Evolutionary conservation across 2,888 invertebrate genomes (phyloP).

Genomic region (Auanema freiburgensis): DNA sequence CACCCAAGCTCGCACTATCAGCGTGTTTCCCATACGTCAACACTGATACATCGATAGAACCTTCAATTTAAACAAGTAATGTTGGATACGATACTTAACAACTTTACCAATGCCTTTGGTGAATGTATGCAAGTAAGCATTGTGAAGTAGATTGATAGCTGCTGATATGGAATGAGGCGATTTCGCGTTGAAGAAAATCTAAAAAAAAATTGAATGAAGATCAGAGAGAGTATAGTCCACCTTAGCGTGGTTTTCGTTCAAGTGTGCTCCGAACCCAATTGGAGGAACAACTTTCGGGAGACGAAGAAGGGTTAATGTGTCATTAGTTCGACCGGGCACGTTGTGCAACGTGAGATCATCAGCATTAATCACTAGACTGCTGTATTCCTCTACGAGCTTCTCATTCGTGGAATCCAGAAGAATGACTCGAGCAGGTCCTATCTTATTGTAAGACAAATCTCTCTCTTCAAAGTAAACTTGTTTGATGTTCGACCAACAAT

Average conservation of each 20-base stretch:
- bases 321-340: neutral
- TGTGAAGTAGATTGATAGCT: slow-evolving; percentile 16
- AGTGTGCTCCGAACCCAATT: slow-evolving; percentile 18
- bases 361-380: too few species aligned
- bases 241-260: neutral
- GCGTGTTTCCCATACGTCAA: neutral
- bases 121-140: slow-evolving; percentile 3
- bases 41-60: slow-evolving; percentile 5
- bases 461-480: too few species aligned
- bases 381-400: too few species aligned
- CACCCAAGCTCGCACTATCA: neutral
- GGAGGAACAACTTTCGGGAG: slow-evolving; percentile 18
- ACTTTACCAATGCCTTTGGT: neutral
- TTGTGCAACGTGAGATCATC: too few species aligned
- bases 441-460: too few species aligned
- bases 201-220: neutral
- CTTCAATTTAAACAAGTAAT: too few species aligned
- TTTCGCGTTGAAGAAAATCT: slow-evolving; percentile 15
- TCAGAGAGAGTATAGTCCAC: neutral
- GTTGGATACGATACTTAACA: too few species aligned
- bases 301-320: slow-evolving; percentile 2
- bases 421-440: too few species aligned
- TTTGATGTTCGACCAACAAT: too few species aligned
- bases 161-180: slow-evolving; percentile 18
- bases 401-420: too few species aligned